Evolutionary conservation across 2,797 vertebrate genomes (phyloP), one percentile per base, ranked within the genome.

Genomic region (Myotis vivesi): DNA sequence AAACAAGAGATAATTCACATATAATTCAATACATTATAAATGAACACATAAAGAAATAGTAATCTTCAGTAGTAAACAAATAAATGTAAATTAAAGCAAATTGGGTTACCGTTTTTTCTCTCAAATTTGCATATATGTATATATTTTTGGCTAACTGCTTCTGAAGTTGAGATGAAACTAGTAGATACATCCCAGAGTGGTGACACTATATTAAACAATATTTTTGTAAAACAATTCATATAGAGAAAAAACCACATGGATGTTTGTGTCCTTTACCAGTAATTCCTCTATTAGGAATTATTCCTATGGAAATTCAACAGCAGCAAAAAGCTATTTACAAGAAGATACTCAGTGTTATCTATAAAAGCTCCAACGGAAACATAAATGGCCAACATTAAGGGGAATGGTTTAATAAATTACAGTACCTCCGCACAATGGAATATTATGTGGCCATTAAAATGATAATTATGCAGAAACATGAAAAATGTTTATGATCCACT

Each of bases 381-480:
- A 94, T 95, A 97, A 97, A 97, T 83, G 92, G 90, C 79, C 85
- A 93, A 91, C 95, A 96, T 97, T 97, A 97, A 92, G 69, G 96
- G 53, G 79, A 97, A 97, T 97, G 92, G 90, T 84, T 96, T 97
- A 96, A 97, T 97, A 97, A 97, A 97, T 97, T 97, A 97, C 19
- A 69, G 75, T 87, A 93, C 88, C 94, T 97, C 94, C 62, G 79
- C 92, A 97, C 96, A 96, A 97, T 97, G 96, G 97, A 97, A 97
- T 97, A 97, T 97, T 97, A 97, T 87, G 62, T 96, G 95, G 80
- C 77, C 96, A 97, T 97, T 97, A 97, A 97, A 95, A 96, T 96
- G 93, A 97, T 97, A 97, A 97, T 96, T 96, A 97, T 92, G 92
- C 79, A 96, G 88, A 94, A 96, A 80, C 94, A 96, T 96, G 95